Conservation (phyloP, 2,797 vertebrate genomes). For the Oryzias dopingdopingensis region DNA sequence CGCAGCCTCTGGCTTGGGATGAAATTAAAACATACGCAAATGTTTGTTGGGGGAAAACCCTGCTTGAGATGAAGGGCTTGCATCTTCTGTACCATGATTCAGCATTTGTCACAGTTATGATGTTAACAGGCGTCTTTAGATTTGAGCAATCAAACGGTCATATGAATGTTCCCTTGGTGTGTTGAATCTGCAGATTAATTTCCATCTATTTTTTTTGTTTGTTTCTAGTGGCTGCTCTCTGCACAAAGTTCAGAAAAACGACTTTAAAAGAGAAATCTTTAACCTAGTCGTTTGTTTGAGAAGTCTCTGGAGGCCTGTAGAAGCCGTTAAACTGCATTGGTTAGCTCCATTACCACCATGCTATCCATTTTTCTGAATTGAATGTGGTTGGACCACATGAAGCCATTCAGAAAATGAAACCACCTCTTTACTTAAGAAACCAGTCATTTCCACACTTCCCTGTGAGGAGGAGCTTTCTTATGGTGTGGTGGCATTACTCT, state of each 20-base stretch:
- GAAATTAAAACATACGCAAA: conserved; percentile 18
- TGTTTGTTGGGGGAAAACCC: conserved; percentile 32
- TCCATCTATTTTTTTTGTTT: background rate
- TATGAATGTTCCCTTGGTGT: background rate
- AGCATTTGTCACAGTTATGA: conserved; percentile 44
- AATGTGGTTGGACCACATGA: conserved; percentile 9
- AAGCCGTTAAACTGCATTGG: background rate
- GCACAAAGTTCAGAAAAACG: background rate
- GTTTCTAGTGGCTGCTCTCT: no score
- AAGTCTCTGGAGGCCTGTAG: conserved; percentile 1
- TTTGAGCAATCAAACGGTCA: conserved; percentile 16
- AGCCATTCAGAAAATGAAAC: no score
- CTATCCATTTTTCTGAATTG: background rate
- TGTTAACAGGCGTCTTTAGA: conserved; percentile 27
- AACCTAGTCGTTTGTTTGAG: background rate
- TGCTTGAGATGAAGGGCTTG: conserved; percentile 30
- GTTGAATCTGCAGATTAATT: background rate
- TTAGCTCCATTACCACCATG: background rate
- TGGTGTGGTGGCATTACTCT: conserved; percentile 30
- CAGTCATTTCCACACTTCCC: no score
- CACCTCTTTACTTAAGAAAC: no score
- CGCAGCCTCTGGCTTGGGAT: conserved; percentile 18
- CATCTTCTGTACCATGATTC: conserved; percentile 50
- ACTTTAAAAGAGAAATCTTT: conserved; percentile 3
- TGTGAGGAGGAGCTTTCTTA: background rate